Evolutionary conservation across 2,113 vertebrate species (phyloP).

Genomic region (Hyperopisus bebe): DNA sequence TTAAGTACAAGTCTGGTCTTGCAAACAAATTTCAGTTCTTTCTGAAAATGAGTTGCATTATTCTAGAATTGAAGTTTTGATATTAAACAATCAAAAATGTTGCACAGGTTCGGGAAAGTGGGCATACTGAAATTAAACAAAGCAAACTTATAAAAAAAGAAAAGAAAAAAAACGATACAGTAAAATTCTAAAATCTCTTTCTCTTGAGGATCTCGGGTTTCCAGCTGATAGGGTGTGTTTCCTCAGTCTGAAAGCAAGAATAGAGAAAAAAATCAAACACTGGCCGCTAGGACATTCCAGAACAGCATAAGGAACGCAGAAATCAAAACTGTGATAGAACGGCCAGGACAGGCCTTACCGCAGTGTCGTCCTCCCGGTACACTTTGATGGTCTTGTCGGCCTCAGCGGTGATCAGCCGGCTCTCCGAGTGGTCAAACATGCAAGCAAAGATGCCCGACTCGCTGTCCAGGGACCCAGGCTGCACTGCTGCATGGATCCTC

Average conservation of each 20-base stretch:
- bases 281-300: neutral
- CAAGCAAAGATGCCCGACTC: constrained; percentile 97
- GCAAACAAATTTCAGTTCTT: neutral
- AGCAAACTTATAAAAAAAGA: neutral
- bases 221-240: constrained; percentile 94
- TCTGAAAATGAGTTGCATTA: neutral
- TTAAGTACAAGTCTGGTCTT: neutral
- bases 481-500: constrained; percentile 91
- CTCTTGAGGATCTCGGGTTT: constrained; percentile 98
- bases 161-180: constrained; percentile 13
- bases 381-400: constrained; percentile 98
- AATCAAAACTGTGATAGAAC: neutral
- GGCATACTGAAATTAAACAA: neutral
- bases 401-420: constrained; percentile 86
- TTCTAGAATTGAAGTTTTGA: neutral
- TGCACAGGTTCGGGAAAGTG: neutral
- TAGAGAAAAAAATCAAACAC: neutral
- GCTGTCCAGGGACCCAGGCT: constrained; percentile 93
- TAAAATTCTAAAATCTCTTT: constrained; percentile 77
- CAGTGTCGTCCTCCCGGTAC: constrained; percentile 90
- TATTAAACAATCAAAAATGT: neutral
- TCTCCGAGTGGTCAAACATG: constrained; percentile 87
- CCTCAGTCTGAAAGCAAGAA: constrained; percentile 78
- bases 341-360: constrained; percentile 57
- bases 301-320: neutral